Evolutionary conservation across 2,888 invertebrate genomes (phyloP).

Genomic region (Agrotis clavis): DNA sequence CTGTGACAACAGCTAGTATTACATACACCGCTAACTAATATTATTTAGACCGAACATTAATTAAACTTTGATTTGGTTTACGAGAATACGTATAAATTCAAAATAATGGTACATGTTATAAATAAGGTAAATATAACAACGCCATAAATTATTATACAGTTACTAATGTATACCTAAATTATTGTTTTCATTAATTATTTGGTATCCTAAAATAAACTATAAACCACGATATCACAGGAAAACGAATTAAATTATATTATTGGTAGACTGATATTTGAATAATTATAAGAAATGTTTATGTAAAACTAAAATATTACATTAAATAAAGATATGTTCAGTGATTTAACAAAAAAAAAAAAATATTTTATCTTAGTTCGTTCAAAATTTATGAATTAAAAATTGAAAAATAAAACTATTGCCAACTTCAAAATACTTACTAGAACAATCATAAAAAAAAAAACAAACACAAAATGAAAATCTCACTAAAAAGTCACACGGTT

Average conservation of each 20-base stretch:
- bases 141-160: neutral
- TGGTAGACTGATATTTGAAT: too few relatives aligned
- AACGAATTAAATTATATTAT: neutral
- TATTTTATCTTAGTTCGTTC: neutral
- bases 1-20: too few relatives aligned
- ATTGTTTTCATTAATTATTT: conserved; percentile 14
- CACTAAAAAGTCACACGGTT: conserved; percentile 4
- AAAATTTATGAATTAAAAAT: too few relatives aligned
- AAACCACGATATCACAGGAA: neutral
- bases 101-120: neutral
- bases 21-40: neutral
- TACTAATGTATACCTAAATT: conserved; percentile 9
- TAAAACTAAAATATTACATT: neutral
- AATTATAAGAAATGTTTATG: too few relatives aligned
- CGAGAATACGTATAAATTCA: neutral
- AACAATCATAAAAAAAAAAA: neutral
- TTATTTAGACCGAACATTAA: neutral
- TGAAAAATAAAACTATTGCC: neutral
- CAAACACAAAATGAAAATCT: neutral
- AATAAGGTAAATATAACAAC: conserved; percentile 1
- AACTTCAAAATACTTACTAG: conserved; percentile 30
- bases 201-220: conserved; percentile 21
- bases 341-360: neutral
- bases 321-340: neutral
- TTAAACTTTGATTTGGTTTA: neutral